Evolutionary conservation across 2,113 vertebrate species (phyloP).

Genomic region (Oplegnathus fasciatus): DNA sequence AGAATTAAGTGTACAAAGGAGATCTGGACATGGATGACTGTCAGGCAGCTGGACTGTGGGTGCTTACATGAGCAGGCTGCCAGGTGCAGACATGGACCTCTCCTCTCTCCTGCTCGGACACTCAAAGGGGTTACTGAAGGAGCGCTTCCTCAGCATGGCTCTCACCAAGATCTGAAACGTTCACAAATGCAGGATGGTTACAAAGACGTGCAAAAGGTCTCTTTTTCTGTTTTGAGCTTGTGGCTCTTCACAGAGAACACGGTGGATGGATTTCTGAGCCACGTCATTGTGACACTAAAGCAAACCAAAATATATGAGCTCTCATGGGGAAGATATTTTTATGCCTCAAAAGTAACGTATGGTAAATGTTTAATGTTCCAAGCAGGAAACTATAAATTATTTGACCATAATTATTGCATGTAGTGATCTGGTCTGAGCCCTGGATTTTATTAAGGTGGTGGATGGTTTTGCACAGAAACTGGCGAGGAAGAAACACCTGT

Average conservation of each 20-base stretch:
- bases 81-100: constrained; percentile 95
- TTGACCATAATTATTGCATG: neutral
- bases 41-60: neutral
- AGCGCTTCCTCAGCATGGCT: constrained; percentile 97
- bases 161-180: constrained; percentile 93
- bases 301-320: neutral
- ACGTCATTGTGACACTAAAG: neutral
- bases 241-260: neutral
- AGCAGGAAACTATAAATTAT: neutral
- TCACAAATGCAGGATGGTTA: constrained; percentile 4
- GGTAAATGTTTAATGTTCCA: neutral
- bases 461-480: neutral
- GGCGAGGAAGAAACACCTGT: neutral
- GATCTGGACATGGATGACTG: neutral
- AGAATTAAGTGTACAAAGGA: neutral
- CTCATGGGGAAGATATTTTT: neutral
- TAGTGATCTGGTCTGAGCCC: neutral
- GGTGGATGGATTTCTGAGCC: neutral
- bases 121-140: constrained; percentile 97
- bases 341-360: neutral
- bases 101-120: constrained; percentile 90
- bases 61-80: constrained; percentile 92
- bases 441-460: constrained; percentile 1
- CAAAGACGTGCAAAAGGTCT: neutral
- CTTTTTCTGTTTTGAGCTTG: neutral